phyloP scores from a whole-genome alignment of 2,888 invertebrate species.

The Polydrusus cervinus region DNA sequence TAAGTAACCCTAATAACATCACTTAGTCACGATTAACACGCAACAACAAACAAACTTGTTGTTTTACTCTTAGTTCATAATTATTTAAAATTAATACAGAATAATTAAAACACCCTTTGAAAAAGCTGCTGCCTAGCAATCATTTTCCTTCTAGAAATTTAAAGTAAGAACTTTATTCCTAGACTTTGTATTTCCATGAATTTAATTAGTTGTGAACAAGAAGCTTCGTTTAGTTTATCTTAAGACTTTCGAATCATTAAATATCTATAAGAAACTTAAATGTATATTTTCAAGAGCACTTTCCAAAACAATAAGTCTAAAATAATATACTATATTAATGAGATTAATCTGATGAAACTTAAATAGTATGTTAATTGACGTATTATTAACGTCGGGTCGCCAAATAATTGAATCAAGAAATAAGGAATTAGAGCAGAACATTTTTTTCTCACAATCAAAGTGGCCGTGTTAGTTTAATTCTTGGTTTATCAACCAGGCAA shows the following conservation, averaged over 20 bases:
- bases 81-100: slow-evolving; percentile 56
- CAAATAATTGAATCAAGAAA: no score
- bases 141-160: background rate
- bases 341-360: no score
- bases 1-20: no score
- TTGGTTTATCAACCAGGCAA: no score
- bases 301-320: background rate
- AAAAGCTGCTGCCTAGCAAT: background rate
- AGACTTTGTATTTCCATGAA: slow-evolving; percentile 29
- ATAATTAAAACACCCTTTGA: slow-evolving; percentile 55
- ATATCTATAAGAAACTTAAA: slow-evolving; percentile 10
- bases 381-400: no score
- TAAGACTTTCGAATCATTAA: slow-evolving; percentile 16
- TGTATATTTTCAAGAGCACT: slow-evolving; percentile 6
- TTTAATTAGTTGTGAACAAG: slow-evolving; percentile 27
- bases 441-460: no score
- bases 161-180: slow-evolving; percentile 32
- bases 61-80: background rate
- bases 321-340: background rate
- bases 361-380: no score
- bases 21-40: no score
- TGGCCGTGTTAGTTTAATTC: no score
- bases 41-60: no score
- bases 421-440: no score
- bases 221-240: background rate